These are phyloP conservation scores for Drosophila sechellia DNA, from an alignment of 1,140 invertebrate species.

Conservation along the genomic window DNA sequence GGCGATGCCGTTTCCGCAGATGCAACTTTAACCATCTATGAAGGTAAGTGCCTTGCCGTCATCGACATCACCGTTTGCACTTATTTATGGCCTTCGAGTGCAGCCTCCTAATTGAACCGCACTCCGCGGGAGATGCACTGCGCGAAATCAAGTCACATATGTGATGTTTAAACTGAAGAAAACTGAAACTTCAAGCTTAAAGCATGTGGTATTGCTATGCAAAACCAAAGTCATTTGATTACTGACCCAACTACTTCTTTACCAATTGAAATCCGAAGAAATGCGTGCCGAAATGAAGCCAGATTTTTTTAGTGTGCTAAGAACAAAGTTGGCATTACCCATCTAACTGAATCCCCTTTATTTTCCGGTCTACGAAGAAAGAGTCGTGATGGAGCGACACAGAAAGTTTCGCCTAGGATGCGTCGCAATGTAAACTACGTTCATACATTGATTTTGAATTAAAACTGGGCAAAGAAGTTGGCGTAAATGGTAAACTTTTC, in stretches of 20 bases:
- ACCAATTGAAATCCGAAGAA: no score
- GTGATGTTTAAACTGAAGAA: no score
- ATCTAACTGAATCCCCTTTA: constrained; percentile 12
- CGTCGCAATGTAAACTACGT: constrained; percentile 80
- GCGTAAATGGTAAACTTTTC: constrained; percentile 65
- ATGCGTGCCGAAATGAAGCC: not conserved
- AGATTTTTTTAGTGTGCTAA: not conserved
- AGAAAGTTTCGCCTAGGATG: constrained; percentile 69
- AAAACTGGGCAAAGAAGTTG: constrained; percentile 80
- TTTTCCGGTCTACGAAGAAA: constrained; percentile 14
- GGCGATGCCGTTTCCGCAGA: constrained; percentile 96
- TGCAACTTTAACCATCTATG: constrained; percentile 94
- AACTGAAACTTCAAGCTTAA: no score
- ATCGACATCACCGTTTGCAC: constrained; percentile 26
- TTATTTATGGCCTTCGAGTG: constrained; percentile 41
- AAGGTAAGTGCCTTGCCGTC: constrained; percentile 87
- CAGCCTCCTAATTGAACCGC: constrained; percentile 46
- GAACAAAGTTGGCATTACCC: constrained; percentile 5
- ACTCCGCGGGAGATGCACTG: constrained; percentile 19
- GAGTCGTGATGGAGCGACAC: constrained; percentile 30
- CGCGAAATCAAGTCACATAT: not conserved
- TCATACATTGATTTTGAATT: constrained; percentile 83
- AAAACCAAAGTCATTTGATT: no score
- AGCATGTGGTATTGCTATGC: no score
- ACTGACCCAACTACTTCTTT: no score